Conservation (phyloP, 2,113 vertebrate species). For the Poicephalus meyeri region DNA sequence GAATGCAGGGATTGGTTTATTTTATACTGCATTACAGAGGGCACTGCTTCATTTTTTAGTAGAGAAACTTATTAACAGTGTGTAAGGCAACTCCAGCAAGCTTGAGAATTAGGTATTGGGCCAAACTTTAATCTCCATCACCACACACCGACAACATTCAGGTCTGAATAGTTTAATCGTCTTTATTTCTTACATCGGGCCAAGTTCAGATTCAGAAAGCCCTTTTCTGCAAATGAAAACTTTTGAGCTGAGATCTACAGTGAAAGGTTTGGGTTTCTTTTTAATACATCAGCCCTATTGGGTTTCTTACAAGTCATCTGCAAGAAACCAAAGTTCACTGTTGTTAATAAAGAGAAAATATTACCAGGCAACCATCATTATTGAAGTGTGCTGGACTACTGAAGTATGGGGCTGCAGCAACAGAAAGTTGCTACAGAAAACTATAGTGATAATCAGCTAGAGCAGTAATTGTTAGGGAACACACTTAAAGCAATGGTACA, state of each 20-base stretch:
- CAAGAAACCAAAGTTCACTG: constrained; percentile 11
- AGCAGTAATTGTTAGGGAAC: not conserved
- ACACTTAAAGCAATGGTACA: not conserved
- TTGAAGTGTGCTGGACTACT: not conserved
- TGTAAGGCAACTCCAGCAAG: not conserved
- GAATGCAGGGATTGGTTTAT: not conserved
- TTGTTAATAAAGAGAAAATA: constrained; percentile 46
- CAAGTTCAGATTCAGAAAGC: constrained; percentile 11
- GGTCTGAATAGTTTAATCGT: not conserved
- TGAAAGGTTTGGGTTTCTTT: constrained; percentile 35
- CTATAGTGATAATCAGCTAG: not conserved
- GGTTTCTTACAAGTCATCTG: constrained; percentile 20
- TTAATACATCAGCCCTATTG: constrained; percentile 13
- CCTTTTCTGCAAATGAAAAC: not conserved
- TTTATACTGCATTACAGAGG: not conserved
- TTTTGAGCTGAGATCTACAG: not conserved
- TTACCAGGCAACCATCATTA: constrained; percentile 7
- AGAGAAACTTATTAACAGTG: not conserved
- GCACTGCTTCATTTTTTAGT: not conserved
- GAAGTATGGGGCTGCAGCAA: not conserved
- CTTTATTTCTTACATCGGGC: not conserved
- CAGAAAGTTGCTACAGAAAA: not conserved
- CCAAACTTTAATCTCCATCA: constrained; percentile 1
- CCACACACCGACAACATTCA: constrained; percentile 11
- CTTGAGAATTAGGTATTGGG: not conserved